A percentile compares a stretch with the other conserved stretches of the same genome.
These are phyloP conservation scores for Corbicula japonica DNA, from an alignment of 2,888 invertebrate species.

Conservation along the genomic window DNA sequence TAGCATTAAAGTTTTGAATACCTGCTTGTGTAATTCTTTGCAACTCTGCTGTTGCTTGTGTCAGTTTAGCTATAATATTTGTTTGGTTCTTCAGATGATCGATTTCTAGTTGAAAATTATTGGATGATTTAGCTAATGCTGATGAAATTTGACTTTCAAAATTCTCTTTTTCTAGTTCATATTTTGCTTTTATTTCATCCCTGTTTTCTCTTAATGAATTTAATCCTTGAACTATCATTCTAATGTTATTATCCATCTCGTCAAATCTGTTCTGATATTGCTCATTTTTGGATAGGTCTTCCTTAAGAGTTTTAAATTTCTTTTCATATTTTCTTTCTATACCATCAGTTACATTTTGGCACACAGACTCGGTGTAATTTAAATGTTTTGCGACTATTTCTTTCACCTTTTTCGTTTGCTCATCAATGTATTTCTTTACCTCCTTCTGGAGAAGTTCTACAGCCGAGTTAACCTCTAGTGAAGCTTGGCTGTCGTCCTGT, in stretches of 20 bases:
- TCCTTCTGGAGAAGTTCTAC: not conserved
- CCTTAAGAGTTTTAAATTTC: slow-evolving; percentile 10
- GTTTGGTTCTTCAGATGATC: slow-evolving; percentile 36
- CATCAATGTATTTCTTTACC: slow-evolving; percentile 35
- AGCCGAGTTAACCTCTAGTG: not conserved
- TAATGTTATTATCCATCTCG: slow-evolving; percentile 34
- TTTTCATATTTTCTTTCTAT: slow-evolving; percentile 38
- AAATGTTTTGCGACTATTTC: slow-evolving; percentile 21
- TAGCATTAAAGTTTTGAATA: slow-evolving; percentile 47
- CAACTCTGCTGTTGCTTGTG: slow-evolving; percentile 19
- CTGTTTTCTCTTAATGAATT: slow-evolving; percentile 30
- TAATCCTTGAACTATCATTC: slow-evolving; percentile 37
- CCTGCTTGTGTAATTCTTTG: slow-evolving; percentile 28
- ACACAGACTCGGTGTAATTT: slow-evolving; percentile 1
- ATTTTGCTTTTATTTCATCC: slow-evolving; percentile 24
- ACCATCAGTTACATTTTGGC: slow-evolving; percentile 24
- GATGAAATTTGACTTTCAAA: slow-evolving; percentile 34
- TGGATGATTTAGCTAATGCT: slow-evolving; percentile 23
- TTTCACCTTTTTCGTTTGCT: slow-evolving; percentile 29
- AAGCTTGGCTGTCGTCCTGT: slow-evolving; percentile 31
- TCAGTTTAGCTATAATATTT: not conserved
- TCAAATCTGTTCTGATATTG: slow-evolving; percentile 28
- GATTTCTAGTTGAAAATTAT: slow-evolving; percentile 26
- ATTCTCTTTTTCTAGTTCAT: slow-evolving; percentile 21
- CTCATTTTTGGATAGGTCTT: not conserved